A percentile compares a stretch with the other conserved stretches of the same genome.
phyloP scores from a whole-genome alignment of 64 coral and sea anemone genomes.

The Porites australiensis region DNA sequence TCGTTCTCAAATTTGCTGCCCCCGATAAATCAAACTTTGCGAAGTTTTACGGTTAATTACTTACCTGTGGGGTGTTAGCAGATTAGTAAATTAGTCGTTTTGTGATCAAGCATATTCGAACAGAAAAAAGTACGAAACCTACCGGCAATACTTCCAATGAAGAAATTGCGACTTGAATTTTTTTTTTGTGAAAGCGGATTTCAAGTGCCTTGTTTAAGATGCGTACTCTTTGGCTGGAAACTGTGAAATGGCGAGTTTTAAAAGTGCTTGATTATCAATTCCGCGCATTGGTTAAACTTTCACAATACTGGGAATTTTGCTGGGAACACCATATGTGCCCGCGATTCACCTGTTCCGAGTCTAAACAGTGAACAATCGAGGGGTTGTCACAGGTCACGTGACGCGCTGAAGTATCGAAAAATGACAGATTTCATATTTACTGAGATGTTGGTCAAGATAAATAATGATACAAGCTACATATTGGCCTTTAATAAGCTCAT shows the following conservation, averaged over 20 bases:
- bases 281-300: conserved; percentile 27
- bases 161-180: conserved; percentile 15
- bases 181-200: background rate
- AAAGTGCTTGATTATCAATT: conserved; percentile 35
- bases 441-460: conserved; percentile 87
- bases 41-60: conserved; percentile 35
- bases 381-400: conserved; percentile 74
- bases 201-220: background rate
- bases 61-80: background rate
- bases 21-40: conserved; percentile 38
- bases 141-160: background rate
- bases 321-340: conserved; percentile 67
- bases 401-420: conserved; percentile 83
- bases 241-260: conserved; percentile 38
- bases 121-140: background rate
- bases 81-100: conserved; percentile 62
- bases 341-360: conserved; percentile 79
- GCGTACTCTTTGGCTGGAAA: background rate
- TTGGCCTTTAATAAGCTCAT: conserved; percentile 93
- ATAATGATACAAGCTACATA: conserved; percentile 81
- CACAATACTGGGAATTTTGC: conserved; percentile 89
- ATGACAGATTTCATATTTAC: conserved; percentile 90
- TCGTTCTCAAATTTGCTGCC: background rate
- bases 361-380: conserved; percentile 91
- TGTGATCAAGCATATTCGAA: background rate